Conservation (phyloP, 2,113 vertebrate genomes). For the Melanerpes formicivorus region DNA sequence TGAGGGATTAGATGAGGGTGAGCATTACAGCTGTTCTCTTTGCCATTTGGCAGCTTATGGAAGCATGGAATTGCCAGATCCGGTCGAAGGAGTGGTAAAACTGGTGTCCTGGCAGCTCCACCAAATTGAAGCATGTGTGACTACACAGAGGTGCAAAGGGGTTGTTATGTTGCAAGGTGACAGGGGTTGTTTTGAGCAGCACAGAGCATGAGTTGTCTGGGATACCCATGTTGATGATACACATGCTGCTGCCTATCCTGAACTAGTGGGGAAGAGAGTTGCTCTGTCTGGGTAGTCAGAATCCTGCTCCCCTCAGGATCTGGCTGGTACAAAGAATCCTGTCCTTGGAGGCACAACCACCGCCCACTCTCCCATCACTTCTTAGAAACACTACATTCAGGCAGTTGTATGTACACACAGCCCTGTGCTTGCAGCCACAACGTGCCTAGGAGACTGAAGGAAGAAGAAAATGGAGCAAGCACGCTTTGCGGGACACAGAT, state of each 20-base stretch:
- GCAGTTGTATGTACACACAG: rapidly evolving
- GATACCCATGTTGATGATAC: rapidly evolving
- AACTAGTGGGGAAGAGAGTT: neutral
- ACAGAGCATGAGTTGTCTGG: rapidly evolving
- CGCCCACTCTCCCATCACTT: neutral
- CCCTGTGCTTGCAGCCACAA: neutral
- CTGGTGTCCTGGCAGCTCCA: neutral
- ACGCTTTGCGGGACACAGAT: neutral
- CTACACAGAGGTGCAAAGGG: rapidly evolving
- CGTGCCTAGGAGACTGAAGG: neutral
- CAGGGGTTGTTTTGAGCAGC: neutral
- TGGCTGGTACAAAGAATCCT: neutral
- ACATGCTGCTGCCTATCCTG: neutral
- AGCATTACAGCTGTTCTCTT: neutral
- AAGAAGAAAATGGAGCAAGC: neutral
- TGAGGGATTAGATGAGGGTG: neutral
- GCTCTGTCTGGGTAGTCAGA: neutral
- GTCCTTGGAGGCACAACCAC: no score
- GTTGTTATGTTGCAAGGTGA: neutral
- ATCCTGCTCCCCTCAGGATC: neutral
- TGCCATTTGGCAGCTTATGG: neutral
- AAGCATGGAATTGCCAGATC: neutral
- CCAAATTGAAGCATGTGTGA: neutral
- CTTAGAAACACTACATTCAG: neutral
- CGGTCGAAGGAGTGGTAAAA: neutral